Base-by-base conservation (phyloP, 2,888 invertebrate species). In the Argynnis bischoffii region DNA sequence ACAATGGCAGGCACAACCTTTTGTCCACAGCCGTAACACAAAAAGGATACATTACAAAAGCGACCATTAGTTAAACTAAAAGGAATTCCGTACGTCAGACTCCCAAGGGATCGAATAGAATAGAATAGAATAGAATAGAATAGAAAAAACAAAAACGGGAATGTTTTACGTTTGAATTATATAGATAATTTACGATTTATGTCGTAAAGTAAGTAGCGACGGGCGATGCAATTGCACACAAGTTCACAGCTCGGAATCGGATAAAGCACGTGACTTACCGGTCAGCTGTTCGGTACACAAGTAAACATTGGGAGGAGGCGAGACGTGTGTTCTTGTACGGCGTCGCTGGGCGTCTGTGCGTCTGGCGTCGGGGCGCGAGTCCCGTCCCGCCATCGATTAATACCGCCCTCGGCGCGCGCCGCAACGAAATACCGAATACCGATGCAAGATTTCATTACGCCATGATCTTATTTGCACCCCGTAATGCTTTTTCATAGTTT, bases 401-500 rank as follows among this genome's bases (percentile, higher is more conserved):
- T 76, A 70, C 76, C 86, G 79, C 82, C 79, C 83, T 80, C 84
- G 89, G 89, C 90, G 90, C 86, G 77, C 80, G 78, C 78, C 78
- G 75, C 70, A 81, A 82, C 85, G 79, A 82, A 84, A 86, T 41
- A 41, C 35, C 35, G 35, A 85, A 87, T 86, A 85, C 90, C 89
- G 86, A 88, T 90, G 88, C 90, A 89, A 90, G 87, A 91, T 87
- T 91, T 90, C 91, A 92, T 92, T 92, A 89, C 89, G 84, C 90
- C 87, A 88, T 90, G 87, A 91, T 90, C 89, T 89, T 91, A 90
- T 92, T 92, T 92, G 89, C 90, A 92, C 92, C 90, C 91, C 86
- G 88, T 91, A 88, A 90, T 90, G 89, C 89, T 89, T 90, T 90
- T 90, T 87, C 85, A 89, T 89, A 89, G 88, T 89, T 89, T 87